phyloP scores from a whole-genome alignment of 2,888 invertebrate species.

The Gibbula magus region DNA sequence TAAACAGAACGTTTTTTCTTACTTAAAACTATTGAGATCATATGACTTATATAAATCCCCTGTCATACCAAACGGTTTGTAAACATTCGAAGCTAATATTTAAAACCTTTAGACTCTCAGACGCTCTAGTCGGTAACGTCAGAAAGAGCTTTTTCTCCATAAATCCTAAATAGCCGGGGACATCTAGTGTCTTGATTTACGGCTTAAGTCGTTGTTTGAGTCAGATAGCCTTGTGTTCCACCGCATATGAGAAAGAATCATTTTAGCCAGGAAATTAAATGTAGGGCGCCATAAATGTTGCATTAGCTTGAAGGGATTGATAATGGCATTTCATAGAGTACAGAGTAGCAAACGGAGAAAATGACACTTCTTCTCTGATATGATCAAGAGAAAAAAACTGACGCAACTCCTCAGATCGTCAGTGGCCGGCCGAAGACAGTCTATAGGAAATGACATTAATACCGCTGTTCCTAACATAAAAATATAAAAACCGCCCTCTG shows the following conservation, averaged over 20 bases:
- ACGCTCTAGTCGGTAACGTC: too few species aligned
- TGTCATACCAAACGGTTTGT: too few species aligned
- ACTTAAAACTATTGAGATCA: too few species aligned
- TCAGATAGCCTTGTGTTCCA: not conserved
- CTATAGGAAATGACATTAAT: conserved; percentile 20
- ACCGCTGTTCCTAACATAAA: conserved; percentile 20
- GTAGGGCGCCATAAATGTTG: conserved; percentile 21
- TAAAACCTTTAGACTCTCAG: too few species aligned
- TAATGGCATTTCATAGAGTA: conserved; percentile 18
- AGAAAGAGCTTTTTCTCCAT: not conserved
- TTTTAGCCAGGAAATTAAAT: conserved; percentile 25
- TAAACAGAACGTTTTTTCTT: too few species aligned
- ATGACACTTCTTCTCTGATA: conserved; percentile 12
- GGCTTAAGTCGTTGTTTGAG: conserved; percentile 2
- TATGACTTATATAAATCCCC: too few species aligned
- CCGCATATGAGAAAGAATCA: conserved; percentile 24
- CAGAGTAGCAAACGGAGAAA: not conserved
- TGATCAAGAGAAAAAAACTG: conserved; percentile 11
- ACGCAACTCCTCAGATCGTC: conserved; percentile 4
- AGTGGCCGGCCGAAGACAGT: not conserved
- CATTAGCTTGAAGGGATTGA: conserved; percentile 15
- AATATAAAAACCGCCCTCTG: conserved; percentile 17
- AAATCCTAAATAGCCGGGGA: not conserved
- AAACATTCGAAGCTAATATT: too few species aligned
- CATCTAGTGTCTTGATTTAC: conserved; percentile 3